Base-by-base conservation (phyloP, 53 echinoderm and acorn worm genomes). In the Paracentrotus lividus region DNA sequence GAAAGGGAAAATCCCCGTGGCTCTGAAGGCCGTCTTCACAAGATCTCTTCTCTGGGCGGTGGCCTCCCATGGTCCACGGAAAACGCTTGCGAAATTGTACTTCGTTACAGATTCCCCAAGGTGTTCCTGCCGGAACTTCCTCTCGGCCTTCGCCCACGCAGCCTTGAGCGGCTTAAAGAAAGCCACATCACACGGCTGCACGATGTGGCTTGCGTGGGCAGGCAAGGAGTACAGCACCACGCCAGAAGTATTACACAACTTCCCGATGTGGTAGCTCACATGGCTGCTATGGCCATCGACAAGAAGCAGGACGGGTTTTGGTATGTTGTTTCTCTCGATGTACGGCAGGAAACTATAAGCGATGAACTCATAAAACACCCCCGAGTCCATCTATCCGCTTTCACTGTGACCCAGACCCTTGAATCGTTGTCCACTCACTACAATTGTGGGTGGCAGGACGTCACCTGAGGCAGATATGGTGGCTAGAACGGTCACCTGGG, bases 321-420 rank as follows among this genome's bases (percentile, higher is more conserved):
- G 88, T 0, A 88, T 34, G 10, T 33, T 34, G 2, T 88, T 31
- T 18, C 58, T 14, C 38, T 88, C 88, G 3, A 88, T 10, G 34
- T 59, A 88, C 13, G 88, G 88, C 2, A 88, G 9, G 88, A 88
- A 88, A 24, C 88, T 88, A 12, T 88, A 95, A 5, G 86, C 93
- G 0, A 93, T 23, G 90, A 90, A 97, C 27, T 96, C 94, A 53
- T 76, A 85, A 93, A 95, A 95, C 1, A 95, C 93, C 42, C 85
- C 92, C 0, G 81, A 54, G 60, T 97, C 84, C 4, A 97, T 95
- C 95, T 93, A 97, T 0, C 95, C 95, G 75, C 72, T 95, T 10
- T 75, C 49, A 27, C 93, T 90, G 18, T 88, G 49, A 16, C 95
- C 95, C 12, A 94, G 43, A 54, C 55, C 95, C 23, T 57, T 45